Evolutionary conservation across 2,888 invertebrate genomes (phyloP), one percentile per base, ranked within the genome.

Genomic region (Netelia fuscicornis): DNA sequence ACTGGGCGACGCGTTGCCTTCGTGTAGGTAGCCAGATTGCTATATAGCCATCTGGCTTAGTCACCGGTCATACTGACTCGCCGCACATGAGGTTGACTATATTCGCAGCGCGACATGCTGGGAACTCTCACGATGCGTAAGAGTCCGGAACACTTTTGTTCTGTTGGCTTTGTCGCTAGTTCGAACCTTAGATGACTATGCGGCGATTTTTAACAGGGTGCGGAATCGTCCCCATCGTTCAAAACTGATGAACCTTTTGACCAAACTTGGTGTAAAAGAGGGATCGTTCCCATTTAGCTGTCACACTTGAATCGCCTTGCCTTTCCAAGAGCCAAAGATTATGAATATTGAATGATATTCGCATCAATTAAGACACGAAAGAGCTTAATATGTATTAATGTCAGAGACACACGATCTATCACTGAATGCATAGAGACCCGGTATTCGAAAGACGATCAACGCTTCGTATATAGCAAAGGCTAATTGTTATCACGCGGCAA

Each of bases 1-100:
- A 37, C 37, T 37, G 37, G 37, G 37, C 37, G 30, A 30, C 30
- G 30, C 30, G 3, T 30, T 30, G 37, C 37, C 0, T 37, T 37
- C 37, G 37, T 37, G 37, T 37, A 37, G 37, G 37, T 37, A 37
- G 37, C 37, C 6, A 6, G 37, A 37, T 6, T 6, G 37, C 37
- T 37, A 37, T 37, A 85, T 82, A 84, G 80, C 80, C 83, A 84
- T 81, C 82, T 86, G 90, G 90, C 91, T 92, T 92, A 92, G 92
- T 92, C 92, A 92, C 90, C 89, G 91, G 85, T 78, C 78, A 89
- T 87, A 90, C 90, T 89, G 90, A 90, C 84, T 85, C 82, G 17
- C 20, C 9, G 58, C 58, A 20, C 74, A 72, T 84, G 65, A 56
- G 74, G 84, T 77, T 64, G 56, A 70, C 78, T 82, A 79, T 82